phyloP scores from a whole-genome alignment of 2,888 invertebrate species.

The Tetropium fuscum region DNA sequence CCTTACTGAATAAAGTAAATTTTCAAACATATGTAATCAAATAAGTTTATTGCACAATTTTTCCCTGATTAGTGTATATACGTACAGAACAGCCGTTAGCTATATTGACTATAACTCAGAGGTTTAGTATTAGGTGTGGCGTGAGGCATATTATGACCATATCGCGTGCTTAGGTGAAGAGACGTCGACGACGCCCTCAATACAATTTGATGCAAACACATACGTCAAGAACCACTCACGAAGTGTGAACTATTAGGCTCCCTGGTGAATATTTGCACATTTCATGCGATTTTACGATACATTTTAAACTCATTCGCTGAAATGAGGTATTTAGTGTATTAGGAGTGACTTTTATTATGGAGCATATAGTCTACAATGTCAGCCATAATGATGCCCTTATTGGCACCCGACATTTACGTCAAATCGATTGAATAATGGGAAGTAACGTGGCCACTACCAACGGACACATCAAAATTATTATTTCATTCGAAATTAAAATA shows the following conservation, averaged over 20 bases:
- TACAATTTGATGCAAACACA: slow-evolving; percentile 26
- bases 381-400: background rate
- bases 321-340: slow-evolving; percentile 10
- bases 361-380: background rate
- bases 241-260: slow-evolving; percentile 32
- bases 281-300: slow-evolving; percentile 24
- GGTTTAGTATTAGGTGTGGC: slow-evolving; percentile 51
- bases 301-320: background rate
- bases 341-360: slow-evolving; percentile 2
- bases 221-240: slow-evolving; percentile 28
- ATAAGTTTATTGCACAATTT: too few relatives aligned
- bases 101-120: slow-evolving; percentile 45
- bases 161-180: slow-evolving; percentile 47
- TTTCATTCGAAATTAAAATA: too few relatives aligned
- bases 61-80: slow-evolving; percentile 4
- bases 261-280: slow-evolving; percentile 30
- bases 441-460: too few relatives aligned
- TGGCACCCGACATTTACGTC: too few relatives aligned
- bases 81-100: slow-evolving; percentile 32
- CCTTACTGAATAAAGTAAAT: too few relatives aligned
- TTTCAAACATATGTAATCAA: too few relatives aligned
- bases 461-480: too few relatives aligned
- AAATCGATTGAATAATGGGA: too few relatives aligned
- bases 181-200: slow-evolving; percentile 37
- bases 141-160: slow-evolving; percentile 47